A percentile compares a stretch with the other conserved stretches of the same genome.
Conservation (phyloP, 1,140 invertebrate genomes). For the Aphaenogaster floridana region DNA sequence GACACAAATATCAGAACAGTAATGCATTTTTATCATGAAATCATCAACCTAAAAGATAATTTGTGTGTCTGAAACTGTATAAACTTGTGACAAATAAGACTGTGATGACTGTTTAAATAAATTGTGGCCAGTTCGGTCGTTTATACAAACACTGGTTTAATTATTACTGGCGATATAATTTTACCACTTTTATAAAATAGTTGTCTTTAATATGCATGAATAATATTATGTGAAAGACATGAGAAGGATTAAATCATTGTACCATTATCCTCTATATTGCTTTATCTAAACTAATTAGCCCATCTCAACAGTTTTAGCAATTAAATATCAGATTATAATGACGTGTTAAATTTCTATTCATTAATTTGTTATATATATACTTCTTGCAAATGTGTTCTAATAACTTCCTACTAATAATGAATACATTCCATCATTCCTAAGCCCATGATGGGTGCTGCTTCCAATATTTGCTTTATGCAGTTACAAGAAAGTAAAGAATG, state of each 20-base stretch:
- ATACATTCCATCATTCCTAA: slow-evolving; percentile 54
- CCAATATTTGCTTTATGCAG: slow-evolving; percentile 40
- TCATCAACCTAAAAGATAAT: too few species aligned
- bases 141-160: too few species aligned
- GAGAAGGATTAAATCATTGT: slow-evolving; percentile 38
- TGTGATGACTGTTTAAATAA: too few species aligned
- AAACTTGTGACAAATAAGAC: too few species aligned
- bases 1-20: too few species aligned
- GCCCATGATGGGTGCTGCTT: slow-evolving; percentile 19
- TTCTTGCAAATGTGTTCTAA: slow-evolving; percentile 30
- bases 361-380: slow-evolving; percentile 1
- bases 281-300: slow-evolving; percentile 18
- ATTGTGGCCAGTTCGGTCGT: too few species aligned
- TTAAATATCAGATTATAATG: neutral
- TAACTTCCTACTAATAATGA: slow-evolving; percentile 44
- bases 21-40: too few species aligned
- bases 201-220: neutral
- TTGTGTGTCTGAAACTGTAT: too few species aligned
- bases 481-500: slow-evolving; percentile 17
- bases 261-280: slow-evolving; percentile 19
- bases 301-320: neutral
- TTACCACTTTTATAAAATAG: neutral
- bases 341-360: neutral
- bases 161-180: too few species aligned
- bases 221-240: slow-evolving; percentile 14